Conservation (phyloP, 2,797 vertebrate species). For the Acanthurus tractus region DNA sequence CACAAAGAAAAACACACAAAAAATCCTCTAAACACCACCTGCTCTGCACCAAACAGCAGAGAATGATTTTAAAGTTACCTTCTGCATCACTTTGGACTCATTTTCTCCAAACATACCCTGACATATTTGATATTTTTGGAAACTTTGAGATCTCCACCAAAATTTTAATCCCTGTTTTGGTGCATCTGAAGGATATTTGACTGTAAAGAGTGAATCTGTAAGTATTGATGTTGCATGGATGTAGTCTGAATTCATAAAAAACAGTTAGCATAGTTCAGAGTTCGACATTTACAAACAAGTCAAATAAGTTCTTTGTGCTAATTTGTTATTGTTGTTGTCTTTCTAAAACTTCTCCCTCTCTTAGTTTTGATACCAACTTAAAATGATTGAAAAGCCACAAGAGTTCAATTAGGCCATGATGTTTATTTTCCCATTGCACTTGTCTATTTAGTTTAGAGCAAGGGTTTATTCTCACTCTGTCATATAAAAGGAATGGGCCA, state of each 20-base stretch:
- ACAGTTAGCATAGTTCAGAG: too few relatives aligned
- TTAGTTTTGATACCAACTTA: constrained; percentile 18
- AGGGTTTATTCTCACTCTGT: constrained; percentile 36
- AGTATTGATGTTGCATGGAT: neutral
- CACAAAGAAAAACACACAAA: neutral
- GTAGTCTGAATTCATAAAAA: neutral
- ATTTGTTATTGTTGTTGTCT: constrained; percentile 24
- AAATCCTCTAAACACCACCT: neutral
- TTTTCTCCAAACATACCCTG: neutral
- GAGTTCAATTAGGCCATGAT: constrained; percentile 34
- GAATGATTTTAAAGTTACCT: neutral
- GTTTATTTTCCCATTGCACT: constrained; percentile 20
- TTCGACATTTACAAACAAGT: too few relatives aligned
- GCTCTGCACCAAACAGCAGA: neutral
- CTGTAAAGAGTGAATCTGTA: neutral
- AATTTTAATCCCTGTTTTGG: neutral
- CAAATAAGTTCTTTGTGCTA: neutral
- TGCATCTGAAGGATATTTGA: neutral
- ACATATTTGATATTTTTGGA: neutral
- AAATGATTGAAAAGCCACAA: constrained; percentile 42
- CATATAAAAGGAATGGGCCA: constrained; percentile 33
- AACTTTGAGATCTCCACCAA: neutral
- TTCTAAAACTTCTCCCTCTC: constrained; percentile 7
- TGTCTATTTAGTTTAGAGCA: constrained; percentile 23
- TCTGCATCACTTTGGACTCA: neutral